Evolutionary conservation across 35 echinoderm and acorn worm species (phyloP), one percentile per base, ranked within the genome.

Genomic region (Lytechinus variegatus): DNA sequence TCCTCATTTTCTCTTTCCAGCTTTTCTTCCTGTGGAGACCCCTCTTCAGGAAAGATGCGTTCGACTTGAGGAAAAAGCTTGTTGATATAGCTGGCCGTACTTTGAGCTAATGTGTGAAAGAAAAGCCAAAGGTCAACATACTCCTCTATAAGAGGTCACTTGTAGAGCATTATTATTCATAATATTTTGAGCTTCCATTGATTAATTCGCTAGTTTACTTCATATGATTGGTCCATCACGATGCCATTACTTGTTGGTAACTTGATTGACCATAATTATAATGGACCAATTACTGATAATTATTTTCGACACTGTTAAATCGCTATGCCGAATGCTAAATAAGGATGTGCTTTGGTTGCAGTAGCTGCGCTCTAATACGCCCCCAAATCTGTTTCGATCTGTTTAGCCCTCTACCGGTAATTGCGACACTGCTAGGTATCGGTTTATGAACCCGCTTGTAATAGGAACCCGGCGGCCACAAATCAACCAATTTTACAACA

Each of bases 401-500:
- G 28, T 90, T 90, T 27, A 90, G 29, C 52, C 88, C 52, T 90
- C 88, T 54, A 44, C 88, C 88, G 88, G 88, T 90, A 90, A 90
- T 90, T 90, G 28, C 88, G 88, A 90, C 88, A 90, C 88, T 90
- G 88, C 88, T 90, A 52, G 88, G 88, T 90, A 54, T 90, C 88
- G 88, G 88, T 90, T 79, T 79, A 79, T 79, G 66, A 79, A 79
- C 66, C 21, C 66, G 61, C 14, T 28, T 90, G 88, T 90, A 90
- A 90, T 90, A 21, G 88, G 88, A 90, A 93, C 92, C 92, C 92
- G 92, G 0, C 52, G 92, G 92, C 92, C 54, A 93, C 92, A 57
- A 93, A 93, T 93, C 92, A 93, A 54, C 92, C 92, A 93, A 93
- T 93, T 93, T 93, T 54, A 93, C 92, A 93, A 54, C 54, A 27